Base-by-base conservation (phyloP, 2,113 vertebrate species). In the Ursus arctos region DNA sequence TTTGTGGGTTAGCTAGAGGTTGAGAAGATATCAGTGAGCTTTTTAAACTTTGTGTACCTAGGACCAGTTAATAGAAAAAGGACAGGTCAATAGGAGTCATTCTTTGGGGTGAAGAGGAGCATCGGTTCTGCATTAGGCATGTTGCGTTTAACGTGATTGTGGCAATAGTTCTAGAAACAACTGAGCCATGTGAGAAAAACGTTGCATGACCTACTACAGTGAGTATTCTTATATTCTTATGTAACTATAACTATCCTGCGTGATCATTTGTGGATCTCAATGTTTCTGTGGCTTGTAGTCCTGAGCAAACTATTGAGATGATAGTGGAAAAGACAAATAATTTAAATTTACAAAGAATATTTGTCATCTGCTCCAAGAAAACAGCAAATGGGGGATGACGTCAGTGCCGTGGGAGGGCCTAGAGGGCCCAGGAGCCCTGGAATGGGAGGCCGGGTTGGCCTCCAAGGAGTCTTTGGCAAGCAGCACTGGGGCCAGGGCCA, bases 341-440 rank as follows among this genome's bases (percentile, higher is more conserved):
- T n/a, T 49, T 69, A 93, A 43, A 82, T 74, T 95, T 94, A 53
- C 18, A 69, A 82, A 90, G 49, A 76, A 19, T 92, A 65, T 74
- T 22, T 79, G 28, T 19, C 49, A 51, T 47, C 14, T 76, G 43
- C 6, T 47, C 26, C 22, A 33, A 71, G 67, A 36, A 71, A 71
- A 71, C 18, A n/a, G 16, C n/a, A 36, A 71, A 36, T 71, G n/a
- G 67, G 18, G 7, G 16, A 19, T 36, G 67, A 71, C 33, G 7
- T n/a, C 0, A 3, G 67, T 71, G n/a, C 67, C 36, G 18, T n/a
- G 33, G 67, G 67, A n/a, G 19, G 67, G n/a, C 18, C 63, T 21
- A 18, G 67, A 4, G 18, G 67, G 67, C 22, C 22, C 40, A 74
- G 40, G 71, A 1, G 22, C 22, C 40, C 36, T 74, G n/a, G n/a